Conservation (phyloP, 2,888 invertebrate species). For the Lycophotia porphyrea region DNA sequence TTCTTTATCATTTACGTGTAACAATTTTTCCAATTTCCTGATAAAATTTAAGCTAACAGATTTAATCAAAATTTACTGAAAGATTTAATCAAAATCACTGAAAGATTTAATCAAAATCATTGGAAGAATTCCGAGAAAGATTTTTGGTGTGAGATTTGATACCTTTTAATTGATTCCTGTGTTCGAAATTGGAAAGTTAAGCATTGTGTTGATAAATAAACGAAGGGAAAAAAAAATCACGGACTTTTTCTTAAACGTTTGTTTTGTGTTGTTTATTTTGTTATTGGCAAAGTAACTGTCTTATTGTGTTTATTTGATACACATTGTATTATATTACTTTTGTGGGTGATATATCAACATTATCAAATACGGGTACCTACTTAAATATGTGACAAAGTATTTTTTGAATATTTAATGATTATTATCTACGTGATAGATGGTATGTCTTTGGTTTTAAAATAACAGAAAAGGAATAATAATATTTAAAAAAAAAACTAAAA, state of each 20-base stretch:
- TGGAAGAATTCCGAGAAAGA: slow-evolving; percentile 11
- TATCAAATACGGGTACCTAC: no score
- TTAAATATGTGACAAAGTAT: no score
- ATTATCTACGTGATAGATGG: neutral
- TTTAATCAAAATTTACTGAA: slow-evolving; percentile 44
- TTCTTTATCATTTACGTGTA: slow-evolving; percentile 48
- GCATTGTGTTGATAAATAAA: slow-evolving; percentile 17
- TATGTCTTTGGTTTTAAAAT: neutral
- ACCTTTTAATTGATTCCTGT: slow-evolving; percentile 25
- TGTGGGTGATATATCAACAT: neutral
- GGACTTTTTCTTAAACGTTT: neutral
- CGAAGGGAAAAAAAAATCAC: neutral
- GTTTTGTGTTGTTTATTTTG: neutral
- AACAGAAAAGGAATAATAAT: neutral
- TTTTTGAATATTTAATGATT: neutral
- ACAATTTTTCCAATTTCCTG: slow-evolving; percentile 59
- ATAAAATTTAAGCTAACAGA: slow-evolving; percentile 49
- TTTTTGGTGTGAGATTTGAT: slow-evolving; percentile 23
- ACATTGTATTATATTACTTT: neutral
- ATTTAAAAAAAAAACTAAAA: neutral
- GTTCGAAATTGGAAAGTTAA: slow-evolving; percentile 12
- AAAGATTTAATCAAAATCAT: slow-evolving; percentile 34
- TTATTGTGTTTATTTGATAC: slow-evolving; percentile 10
- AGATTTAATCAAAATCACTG: slow-evolving; percentile 44
- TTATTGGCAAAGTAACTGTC: neutral